Evolutionary conservation across 2,113 vertebrate species (phyloP).

Genomic region (Gambusia affinis): DNA sequence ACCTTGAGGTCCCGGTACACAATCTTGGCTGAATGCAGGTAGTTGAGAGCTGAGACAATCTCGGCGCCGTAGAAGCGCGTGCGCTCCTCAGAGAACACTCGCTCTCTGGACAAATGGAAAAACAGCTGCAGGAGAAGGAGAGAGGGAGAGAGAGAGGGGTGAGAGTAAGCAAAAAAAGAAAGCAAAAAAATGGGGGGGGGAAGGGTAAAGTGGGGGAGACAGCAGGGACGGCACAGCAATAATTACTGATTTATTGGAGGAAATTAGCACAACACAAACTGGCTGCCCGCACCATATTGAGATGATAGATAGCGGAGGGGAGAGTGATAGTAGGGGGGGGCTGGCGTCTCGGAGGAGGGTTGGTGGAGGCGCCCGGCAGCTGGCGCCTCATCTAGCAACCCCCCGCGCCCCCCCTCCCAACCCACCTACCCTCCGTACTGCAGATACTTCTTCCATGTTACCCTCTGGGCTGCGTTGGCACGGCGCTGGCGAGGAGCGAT

Average conservation of each 20-base stretch:
- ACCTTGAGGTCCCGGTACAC: constrained; percentile 99
- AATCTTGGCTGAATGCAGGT: constrained; percentile 98
- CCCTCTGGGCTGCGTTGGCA: constrained; percentile 71
- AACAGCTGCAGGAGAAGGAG: constrained; percentile 94
- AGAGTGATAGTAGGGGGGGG: constrained; percentile 40
- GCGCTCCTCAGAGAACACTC: constrained; percentile 99
- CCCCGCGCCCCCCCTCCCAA: neutral
- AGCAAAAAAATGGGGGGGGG: neutral
- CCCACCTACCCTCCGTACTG: constrained; percentile 4
- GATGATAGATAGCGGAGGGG: constrained; percentile 92
- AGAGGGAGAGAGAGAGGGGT: constrained; percentile 24
- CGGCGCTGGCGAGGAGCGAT: constrained; percentile 74
- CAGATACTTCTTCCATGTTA: constrained; percentile 69
- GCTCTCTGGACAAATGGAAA: constrained; percentile 99
- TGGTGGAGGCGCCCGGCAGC: constrained; percentile 94
- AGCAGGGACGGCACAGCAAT: constrained; percentile 99
- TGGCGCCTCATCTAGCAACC: constrained; percentile 91
- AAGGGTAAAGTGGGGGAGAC: constrained; percentile 40
- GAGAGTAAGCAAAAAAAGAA: neutral
- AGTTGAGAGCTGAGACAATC: constrained; percentile 97
- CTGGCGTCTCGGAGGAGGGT: constrained; percentile 87
- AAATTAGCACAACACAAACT: constrained; percentile 99
- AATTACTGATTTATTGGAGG: constrained; percentile 99
- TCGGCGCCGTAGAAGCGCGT: constrained; percentile 98
- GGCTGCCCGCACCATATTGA: constrained; percentile 99